Conservation (phyloP, 2,113 vertebrate genomes). For the Oreocharis arfaki region DNA sequence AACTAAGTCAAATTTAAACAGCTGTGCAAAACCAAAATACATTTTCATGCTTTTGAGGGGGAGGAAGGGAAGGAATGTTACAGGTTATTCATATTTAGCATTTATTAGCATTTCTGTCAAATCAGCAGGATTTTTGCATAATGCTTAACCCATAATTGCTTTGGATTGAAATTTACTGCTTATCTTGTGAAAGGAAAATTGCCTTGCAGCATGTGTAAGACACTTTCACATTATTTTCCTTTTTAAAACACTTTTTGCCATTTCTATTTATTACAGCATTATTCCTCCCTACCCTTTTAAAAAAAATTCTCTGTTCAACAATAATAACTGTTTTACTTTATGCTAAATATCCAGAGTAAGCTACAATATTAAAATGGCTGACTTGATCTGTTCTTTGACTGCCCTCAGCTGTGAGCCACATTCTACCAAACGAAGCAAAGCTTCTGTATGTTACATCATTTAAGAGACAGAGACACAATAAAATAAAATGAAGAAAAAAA, state of each 20-base stretch:
- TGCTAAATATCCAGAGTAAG: not conserved
- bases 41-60: not conserved
- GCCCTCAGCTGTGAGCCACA: conserved; percentile 36
- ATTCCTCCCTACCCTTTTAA: not conserved
- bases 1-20: not conserved
- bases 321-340: not conserved
- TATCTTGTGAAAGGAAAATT: not conserved
- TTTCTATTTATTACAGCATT: not conserved
- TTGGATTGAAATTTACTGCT: not conserved
- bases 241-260: not conserved
- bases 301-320: not conserved
- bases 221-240: not conserved
- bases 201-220: not conserved
- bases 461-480: conserved; percentile 15
- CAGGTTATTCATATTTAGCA: not conserved
- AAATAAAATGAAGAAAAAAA: not conserved
- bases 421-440: not conserved
- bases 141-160: not conserved
- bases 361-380: not conserved
- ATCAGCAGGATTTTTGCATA: not conserved
- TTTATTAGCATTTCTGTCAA: not conserved
- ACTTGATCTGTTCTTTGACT: not conserved
- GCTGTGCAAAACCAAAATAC: not conserved
- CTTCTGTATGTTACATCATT: not conserved
- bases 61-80: not conserved